These are phyloP conservation scores for Gymnobelideus leadbeateri DNA, from an alignment of 2,113 vertebrate species.

Conservation along the genomic window DNA sequence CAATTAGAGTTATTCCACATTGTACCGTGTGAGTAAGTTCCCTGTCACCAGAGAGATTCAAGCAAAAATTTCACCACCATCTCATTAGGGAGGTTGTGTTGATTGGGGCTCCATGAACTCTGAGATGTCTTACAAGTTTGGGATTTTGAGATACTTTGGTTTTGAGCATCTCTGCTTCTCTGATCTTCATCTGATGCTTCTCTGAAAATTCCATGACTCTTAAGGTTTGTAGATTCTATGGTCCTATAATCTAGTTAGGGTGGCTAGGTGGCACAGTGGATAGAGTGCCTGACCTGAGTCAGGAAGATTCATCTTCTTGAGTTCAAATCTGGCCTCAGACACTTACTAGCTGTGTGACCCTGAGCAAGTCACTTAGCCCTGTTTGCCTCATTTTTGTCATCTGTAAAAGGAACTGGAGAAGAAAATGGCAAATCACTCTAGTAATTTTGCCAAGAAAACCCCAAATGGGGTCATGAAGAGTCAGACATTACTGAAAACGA, in stretches of 20 bases:
- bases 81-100: background rate
- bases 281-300: background rate
- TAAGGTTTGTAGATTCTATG: background rate
- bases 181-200: no score
- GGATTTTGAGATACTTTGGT: background rate
- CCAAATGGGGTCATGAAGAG: background rate
- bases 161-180: background rate
- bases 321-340: background rate
- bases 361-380: background rate
- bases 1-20: background rate
- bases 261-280: background rate
- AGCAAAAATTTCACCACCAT: background rate
- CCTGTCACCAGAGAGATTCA: background rate
- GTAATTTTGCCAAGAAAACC: background rate
- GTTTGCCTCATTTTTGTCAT: no score
- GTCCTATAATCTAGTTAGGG: background rate
- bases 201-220: background rate
- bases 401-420: no score
- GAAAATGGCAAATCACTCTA: no score
- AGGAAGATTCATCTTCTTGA: background rate
- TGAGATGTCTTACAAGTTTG: background rate
- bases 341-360: background rate
- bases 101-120: background rate
- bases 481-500: background rate
- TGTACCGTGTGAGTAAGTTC: background rate